These are phyloP conservation scores for Anolis carolinensis DNA, from an alignment of 2,113 vertebrate genomes.

Conservation along the genomic window DNA sequence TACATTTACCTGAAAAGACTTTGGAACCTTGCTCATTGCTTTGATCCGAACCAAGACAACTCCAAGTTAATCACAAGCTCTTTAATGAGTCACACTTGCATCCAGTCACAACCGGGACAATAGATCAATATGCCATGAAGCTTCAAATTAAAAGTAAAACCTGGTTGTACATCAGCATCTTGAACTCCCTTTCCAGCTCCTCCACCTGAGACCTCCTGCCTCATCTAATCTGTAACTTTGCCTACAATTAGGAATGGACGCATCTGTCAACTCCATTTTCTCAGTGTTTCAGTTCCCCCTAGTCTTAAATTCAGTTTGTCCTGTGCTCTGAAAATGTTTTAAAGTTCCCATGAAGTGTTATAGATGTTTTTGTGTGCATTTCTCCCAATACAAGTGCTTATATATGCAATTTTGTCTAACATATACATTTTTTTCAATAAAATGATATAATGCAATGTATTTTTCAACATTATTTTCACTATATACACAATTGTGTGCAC, in stretches of 20 bases:
- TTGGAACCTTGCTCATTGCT: conserved; percentile 12
- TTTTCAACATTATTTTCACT: background rate
- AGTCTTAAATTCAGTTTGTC: no score
- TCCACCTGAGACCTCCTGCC: background rate
- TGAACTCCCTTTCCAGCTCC: background rate
- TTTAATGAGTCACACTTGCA: conserved; percentile 27
- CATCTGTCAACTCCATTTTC: no score
- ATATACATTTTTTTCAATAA: background rate
- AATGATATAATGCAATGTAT: background rate
- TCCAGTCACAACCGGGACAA: conserved; percentile 15
- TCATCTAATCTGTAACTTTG: background rate
- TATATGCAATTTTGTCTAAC: background rate
- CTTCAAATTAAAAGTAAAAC: conserved; percentile 33
- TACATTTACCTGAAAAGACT: background rate
- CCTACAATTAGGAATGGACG: background rate
- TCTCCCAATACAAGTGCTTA: background rate
- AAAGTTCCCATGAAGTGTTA: background rate
- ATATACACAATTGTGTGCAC: background rate
- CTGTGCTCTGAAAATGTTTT: background rate
- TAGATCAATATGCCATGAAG: conserved; percentile 5
- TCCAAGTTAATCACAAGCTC: conserved; percentile 25
- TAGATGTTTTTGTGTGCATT: no score
- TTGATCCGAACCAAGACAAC: conserved; percentile 7
- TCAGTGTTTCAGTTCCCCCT: background rate
- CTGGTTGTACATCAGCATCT: background rate